Evolutionary conservation across 2,888 invertebrate species (phyloP).

Genomic region (Chrysotoxum bicinctum): DNA sequence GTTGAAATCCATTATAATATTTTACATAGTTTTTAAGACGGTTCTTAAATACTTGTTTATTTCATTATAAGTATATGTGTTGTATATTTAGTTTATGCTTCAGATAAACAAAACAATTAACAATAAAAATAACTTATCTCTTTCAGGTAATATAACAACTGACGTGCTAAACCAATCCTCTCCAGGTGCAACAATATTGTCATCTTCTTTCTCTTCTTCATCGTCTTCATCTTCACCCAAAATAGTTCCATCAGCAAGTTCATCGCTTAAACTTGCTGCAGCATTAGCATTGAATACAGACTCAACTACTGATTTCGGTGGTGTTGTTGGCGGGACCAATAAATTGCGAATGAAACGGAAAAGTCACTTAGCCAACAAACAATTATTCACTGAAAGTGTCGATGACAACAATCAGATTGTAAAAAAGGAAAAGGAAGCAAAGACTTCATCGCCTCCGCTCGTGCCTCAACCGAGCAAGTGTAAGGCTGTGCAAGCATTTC

Average conservation of each 20-base stretch:
- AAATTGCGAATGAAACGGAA: slow-evolving; percentile 72
- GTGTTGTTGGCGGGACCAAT: slow-evolving; percentile 68
- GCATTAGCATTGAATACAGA: background rate
- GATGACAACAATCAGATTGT: slow-evolving; percentile 72
- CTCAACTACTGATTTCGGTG: slow-evolving; percentile 25
- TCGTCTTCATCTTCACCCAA: slow-evolving; percentile 53
- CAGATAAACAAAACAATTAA: too few species aligned
- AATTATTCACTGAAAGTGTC: slow-evolving; percentile 65
- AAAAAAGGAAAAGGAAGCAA: slow-evolving; percentile 35
- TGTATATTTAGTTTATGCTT: too few species aligned
- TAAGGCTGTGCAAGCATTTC: slow-evolving; percentile 45
- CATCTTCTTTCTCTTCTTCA: slow-evolving; percentile 55
- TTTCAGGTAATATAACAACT: slow-evolving; percentile 78
- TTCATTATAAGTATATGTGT: too few species aligned
- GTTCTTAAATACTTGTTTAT: too few species aligned
- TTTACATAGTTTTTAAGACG: too few species aligned
- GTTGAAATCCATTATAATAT: too few species aligned
- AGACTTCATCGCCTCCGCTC: slow-evolving; percentile 20
- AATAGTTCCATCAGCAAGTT: slow-evolving; percentile 16
- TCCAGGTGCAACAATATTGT: slow-evolving; percentile 65
- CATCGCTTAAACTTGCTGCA: slow-evolving; percentile 7
- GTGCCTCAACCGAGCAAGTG: slow-evolving; percentile 49
- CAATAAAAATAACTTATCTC: background rate
- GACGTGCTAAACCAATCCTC: slow-evolving; percentile 77
- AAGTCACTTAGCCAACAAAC: slow-evolving; percentile 68